Conservation (phyloP, 2,113 vertebrate species). For the Euleptes europaea region DNA sequence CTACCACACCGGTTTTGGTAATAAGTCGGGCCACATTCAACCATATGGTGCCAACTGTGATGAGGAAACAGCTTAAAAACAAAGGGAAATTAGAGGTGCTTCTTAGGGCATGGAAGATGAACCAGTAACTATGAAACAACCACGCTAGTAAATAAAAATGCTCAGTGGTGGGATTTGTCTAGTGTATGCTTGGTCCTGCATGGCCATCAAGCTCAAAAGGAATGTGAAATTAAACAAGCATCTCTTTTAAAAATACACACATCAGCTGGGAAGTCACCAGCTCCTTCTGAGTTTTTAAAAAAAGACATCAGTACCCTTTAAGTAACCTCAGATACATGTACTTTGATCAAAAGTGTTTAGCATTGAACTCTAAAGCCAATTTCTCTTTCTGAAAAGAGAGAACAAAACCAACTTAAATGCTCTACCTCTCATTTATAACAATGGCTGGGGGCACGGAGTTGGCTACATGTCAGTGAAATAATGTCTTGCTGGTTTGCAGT, state of each 20-base stretch:
- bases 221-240: background rate
- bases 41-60: too few species aligned
- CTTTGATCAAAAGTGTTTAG: background rate
- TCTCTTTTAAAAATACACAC: background rate
- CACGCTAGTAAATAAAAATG: background rate
- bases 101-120: too few species aligned
- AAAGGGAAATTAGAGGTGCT: too few species aligned
- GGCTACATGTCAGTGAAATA: constrained; percentile 47
- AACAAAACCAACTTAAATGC: background rate
- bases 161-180: background rate
- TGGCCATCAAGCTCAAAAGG: background rate
- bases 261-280: background rate
- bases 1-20: too few species aligned
- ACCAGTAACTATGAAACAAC: too few species aligned
- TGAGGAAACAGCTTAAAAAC: too few species aligned
- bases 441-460: constrained; percentile 58
- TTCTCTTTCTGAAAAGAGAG: constrained; percentile 34
- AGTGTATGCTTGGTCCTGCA: background rate
- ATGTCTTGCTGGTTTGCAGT: constrained; percentile 59
- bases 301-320: background rate
- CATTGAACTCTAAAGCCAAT: background rate
- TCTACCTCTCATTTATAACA: constrained; percentile 38
- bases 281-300: background rate
- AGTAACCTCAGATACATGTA: background rate
- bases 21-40: too few species aligned